A percentile compares a stretch with the other conserved stretches of the same genome.
These are phyloP conservation scores for Perca fluviatilis DNA, from an alignment of 2,113 vertebrate species.

Conservation along the genomic window DNA sequence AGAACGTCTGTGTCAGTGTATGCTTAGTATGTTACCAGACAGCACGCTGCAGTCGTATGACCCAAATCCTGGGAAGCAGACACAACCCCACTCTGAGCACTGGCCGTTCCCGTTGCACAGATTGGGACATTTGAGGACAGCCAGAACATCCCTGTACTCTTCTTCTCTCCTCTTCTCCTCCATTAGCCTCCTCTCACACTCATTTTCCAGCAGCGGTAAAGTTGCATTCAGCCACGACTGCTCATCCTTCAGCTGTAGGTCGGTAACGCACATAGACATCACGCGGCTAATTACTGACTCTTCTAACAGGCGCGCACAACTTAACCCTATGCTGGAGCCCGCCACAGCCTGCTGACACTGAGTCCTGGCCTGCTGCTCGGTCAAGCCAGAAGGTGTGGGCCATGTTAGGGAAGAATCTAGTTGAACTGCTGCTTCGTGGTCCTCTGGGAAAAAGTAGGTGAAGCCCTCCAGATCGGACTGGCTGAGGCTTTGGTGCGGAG, in stretches of 20 bases:
- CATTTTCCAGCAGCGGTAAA: slow-evolving; percentile 91
- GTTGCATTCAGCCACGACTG: slow-evolving; percentile 86
- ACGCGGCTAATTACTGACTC: slow-evolving; percentile 55
- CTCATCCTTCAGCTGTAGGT: slow-evolving; percentile 92
- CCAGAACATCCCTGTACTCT: slow-evolving; percentile 74
- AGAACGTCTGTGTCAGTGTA: not conserved
- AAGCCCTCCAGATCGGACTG: slow-evolving; percentile 84
- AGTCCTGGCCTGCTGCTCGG: slow-evolving; percentile 58
- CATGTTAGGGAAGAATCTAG: slow-evolving; percentile 80
- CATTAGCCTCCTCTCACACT: slow-evolving; percentile 90
- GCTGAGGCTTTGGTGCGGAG: slow-evolving; percentile 83
- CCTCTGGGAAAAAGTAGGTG: slow-evolving; percentile 93
- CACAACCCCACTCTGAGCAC: slow-evolving; percentile 90
- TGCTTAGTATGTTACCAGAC: slow-evolving; percentile 83
- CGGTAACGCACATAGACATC: slow-evolving; percentile 87
- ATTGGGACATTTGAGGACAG: slow-evolving; percentile 86
- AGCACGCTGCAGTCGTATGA: slow-evolving; percentile 89
- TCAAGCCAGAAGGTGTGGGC: slow-evolving; percentile 91
- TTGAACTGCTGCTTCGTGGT: slow-evolving; percentile 81
- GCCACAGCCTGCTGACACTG: slow-evolving; percentile 84
- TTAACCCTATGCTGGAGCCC: slow-evolving; percentile 86
- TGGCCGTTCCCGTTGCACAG: slow-evolving; percentile 89
- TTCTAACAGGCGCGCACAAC: slow-evolving; percentile 83
- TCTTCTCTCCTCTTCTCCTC: slow-evolving; percentile 79
- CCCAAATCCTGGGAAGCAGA: slow-evolving; percentile 89